Conservation (phyloP, 2,797 vertebrate species). For the Microctenopoma lineatum region DNA sequence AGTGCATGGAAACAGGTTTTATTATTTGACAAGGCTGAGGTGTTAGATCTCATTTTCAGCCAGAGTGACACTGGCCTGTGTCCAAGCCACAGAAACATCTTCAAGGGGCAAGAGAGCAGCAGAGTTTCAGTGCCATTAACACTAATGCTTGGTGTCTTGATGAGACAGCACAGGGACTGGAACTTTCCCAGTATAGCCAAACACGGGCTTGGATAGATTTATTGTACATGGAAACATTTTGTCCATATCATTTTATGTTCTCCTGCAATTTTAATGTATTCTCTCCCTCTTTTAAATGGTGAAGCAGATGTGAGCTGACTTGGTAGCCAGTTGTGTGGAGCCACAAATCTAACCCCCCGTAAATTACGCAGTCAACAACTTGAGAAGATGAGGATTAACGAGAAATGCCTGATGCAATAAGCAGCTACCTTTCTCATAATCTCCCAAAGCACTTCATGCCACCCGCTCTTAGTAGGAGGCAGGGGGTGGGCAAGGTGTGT, state of each 20-base stretch:
- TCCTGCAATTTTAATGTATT: background rate
- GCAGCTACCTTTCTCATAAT: slow-evolving; percentile 45
- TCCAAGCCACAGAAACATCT: slow-evolving; percentile 66
- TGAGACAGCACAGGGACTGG: slow-evolving; percentile 45
- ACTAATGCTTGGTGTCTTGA: slow-evolving; percentile 66
- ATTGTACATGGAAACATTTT: slow-evolving; percentile 54
- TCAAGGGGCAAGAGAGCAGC: slow-evolving; percentile 27
- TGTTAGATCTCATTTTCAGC: slow-evolving; percentile 87
- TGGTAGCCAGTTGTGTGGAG: background rate
- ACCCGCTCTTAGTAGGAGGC: slow-evolving; percentile 34
- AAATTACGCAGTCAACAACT: slow-evolving; percentile 21
- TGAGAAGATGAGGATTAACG: slow-evolving; percentile 28
- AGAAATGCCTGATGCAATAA: slow-evolving; percentile 27
- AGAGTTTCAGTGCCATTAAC: slow-evolving; percentile 63
- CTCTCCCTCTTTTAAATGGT: background rate
- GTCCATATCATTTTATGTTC: slow-evolving; percentile 12
- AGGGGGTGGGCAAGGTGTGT: slow-evolving; percentile 15
- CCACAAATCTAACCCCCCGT: slow-evolving; percentile 6
- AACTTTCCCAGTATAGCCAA: slow-evolving; percentile 53
- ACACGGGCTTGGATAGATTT: slow-evolving; percentile 47
- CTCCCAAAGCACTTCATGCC: slow-evolving; percentile 38
- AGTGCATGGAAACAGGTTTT: slow-evolving; percentile 62
- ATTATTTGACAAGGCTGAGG: slow-evolving; percentile 72
- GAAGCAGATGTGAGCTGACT: slow-evolving; percentile 2
- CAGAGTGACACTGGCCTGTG: slow-evolving; percentile 62